Evolutionary conservation across 2,113 vertebrate genomes (phyloP), one percentile per base, ranked within the genome.

Genomic region (Paraplagusia blochii): DNA sequence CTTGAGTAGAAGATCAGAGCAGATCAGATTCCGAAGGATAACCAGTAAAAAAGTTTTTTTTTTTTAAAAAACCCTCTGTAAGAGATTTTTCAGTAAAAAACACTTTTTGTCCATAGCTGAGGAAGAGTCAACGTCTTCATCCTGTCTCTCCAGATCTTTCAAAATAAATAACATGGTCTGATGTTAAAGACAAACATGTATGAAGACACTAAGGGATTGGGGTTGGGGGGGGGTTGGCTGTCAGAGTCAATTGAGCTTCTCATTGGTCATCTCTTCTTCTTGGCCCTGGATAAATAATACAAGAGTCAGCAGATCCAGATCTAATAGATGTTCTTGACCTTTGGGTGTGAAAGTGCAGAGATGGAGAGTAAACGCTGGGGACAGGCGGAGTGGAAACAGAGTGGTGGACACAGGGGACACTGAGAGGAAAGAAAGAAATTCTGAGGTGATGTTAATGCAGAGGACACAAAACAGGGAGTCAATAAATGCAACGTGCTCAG

Each of bases 241-340:
- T 74, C 63, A 4, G 72, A 81, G 67, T 81, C 81, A 84, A 72
- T 73, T 62, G 79, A 66, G 74, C 82, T 85, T 83, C 83, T 83
- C 83, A 83, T 84, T 74, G 81, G 78, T 82, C 70, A 8, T 69
- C 65, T 69, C 72, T 58, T 76, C 63, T 67, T 55, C 49, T 58
- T 73, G 48, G 68, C 36, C 63, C 38, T 72, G 50, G 70, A 79
- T 81, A 82, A 83, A 86, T 83, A 86, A 77, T 79, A 76, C 80
- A 72, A 58, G 61, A 83, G 80, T 88, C 86, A 86, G 82, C 82
- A 84, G 72, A 85, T 79, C 57, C 44, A 55, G 45, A 68, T 69
- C 79, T 77, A 79, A 86, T 74, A 76, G 72, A 87, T 82, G 80
- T 85, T 83, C 80, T 69, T 85, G 82, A 88, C 82, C 84, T 88